Percentiles rank a stretch among this genome's conserved stretches.
Conservation (phyloP, 2,888 invertebrate genomes). For the Nymphalis polychloros region DNA sequence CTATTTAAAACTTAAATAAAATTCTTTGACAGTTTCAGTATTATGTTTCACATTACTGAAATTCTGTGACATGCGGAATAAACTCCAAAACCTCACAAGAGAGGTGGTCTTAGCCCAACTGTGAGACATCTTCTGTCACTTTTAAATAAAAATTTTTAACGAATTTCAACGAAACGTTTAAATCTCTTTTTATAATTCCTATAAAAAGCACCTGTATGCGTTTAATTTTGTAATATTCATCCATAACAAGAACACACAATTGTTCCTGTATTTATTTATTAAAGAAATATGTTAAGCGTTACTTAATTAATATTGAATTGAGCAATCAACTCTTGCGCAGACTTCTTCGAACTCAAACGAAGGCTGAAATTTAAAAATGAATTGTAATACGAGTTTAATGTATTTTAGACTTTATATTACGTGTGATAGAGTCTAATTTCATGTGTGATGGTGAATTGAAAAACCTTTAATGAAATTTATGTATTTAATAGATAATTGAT, state of each 20-base stretch:
- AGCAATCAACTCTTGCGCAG: slow-evolving; percentile 27
- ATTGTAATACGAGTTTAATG: slow-evolving; percentile 1
- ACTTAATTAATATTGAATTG: slow-evolving; percentile 24
- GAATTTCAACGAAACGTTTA: too few species aligned
- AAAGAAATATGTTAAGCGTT: slow-evolving; percentile 13
- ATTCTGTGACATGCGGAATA: too few species aligned
- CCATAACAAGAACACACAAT: neutral
- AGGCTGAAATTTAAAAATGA: slow-evolving; percentile 19
- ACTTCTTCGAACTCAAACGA: slow-evolving; percentile 24
- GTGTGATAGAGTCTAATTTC: slow-evolving; percentile 5
- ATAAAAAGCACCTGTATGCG: too few species aligned
- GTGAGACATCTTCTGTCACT: too few species aligned
- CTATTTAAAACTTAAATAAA: too few species aligned
- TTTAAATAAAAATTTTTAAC: too few species aligned
- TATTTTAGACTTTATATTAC: neutral
- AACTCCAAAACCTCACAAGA: too few species aligned
- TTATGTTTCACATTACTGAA: too few species aligned
- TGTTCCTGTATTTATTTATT: neutral
- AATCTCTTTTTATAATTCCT: too few species aligned
- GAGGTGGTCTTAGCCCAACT: too few species aligned
- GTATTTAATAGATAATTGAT: slow-evolving; percentile 47
- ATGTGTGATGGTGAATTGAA: neutral
- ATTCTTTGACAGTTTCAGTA: too few species aligned
- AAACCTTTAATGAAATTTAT: slow-evolving; percentile 16
- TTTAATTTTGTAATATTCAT: neutral